A percentile compares a stretch with the other conserved stretches of the same genome.
Conservation (phyloP, 1,140 invertebrate genomes). For the Lasaia peninsularis region DNA sequence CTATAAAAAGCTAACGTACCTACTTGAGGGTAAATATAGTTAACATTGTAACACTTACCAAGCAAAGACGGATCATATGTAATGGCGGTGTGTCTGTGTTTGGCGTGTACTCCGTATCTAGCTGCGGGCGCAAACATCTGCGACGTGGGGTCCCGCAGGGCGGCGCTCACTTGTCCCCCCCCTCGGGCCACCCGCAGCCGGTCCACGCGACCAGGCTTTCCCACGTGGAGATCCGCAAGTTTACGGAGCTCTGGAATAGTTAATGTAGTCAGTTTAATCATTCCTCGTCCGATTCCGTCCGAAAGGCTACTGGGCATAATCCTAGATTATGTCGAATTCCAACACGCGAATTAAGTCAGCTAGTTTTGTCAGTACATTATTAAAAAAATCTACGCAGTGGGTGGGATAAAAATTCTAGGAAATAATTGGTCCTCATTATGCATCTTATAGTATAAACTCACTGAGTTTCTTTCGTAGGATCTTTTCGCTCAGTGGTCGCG, state of each 20-base stretch:
- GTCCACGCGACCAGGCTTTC: conserved; percentile 29
- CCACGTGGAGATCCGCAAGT: conserved; percentile 60
- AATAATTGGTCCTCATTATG: too few species aligned
- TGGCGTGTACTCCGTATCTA: conserved; percentile 57
- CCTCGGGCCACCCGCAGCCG: conserved; percentile 40
- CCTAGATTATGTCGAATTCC: too few species aligned
- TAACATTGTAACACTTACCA: conserved; percentile 16
- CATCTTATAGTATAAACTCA: too few species aligned
- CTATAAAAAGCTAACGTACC: too few species aligned
- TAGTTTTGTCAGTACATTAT: too few species aligned
- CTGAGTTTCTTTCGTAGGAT: too few species aligned
- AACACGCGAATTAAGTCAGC: too few species aligned
- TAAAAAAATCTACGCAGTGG: too few species aligned
- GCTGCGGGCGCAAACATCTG: conserved; percentile 67
- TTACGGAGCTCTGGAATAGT: conserved; percentile 75
- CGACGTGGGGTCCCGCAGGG: conserved; percentile 64
- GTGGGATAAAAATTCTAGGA: too few species aligned
- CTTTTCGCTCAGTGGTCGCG: too few species aligned
- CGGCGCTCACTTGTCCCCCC: conserved; percentile 55
- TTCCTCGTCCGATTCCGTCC: too few species aligned
- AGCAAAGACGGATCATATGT: conserved; percentile 32
- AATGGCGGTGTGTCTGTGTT: conserved; percentile 31
- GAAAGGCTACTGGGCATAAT: too few species aligned
- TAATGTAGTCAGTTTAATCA: not conserved
- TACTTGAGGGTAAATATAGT: not conserved